phyloP scores from a whole-genome alignment of 2,113 vertebrate species.

The Chrysemys picta region DNA sequence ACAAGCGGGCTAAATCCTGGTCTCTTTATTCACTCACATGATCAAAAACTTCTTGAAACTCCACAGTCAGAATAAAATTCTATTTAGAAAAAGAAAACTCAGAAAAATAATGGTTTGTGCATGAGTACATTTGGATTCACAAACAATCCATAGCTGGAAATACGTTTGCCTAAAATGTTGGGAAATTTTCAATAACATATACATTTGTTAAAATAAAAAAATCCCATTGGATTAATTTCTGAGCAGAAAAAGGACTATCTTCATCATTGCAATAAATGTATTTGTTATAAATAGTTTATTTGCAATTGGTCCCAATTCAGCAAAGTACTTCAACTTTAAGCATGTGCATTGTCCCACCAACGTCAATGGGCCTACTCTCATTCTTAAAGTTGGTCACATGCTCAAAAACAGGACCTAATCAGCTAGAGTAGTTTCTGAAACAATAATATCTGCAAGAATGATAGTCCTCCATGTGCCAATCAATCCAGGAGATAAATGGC shows the following conservation, averaged over 20 bases:
- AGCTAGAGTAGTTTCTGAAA: not conserved
- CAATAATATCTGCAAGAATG: not conserved
- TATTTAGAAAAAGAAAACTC: not conserved
- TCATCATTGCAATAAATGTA: not conserved
- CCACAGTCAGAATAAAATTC: not conserved
- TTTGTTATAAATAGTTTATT: not conserved
- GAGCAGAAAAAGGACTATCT: not conserved
- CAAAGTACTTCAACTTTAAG: not conserved
- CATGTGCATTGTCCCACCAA: not conserved
- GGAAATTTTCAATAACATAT: not conserved
- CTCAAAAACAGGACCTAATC: not conserved
- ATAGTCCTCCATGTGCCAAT: not conserved
- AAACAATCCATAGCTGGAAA: not conserved
- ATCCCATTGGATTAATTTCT: not conserved
- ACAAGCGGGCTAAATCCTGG: not conserved
- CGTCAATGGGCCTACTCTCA: not conserved
- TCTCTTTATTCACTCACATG: conserved; percentile 1
- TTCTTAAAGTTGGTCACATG: not conserved
- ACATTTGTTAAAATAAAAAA: not conserved
- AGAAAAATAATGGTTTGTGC: not conserved
- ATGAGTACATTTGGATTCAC: not conserved
- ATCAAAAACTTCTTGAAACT: not conserved
- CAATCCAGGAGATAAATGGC: not conserved
- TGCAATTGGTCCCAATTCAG: not conserved
- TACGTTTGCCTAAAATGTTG: not conserved